These are phyloP conservation scores for Caranx ignobilis DNA, from an alignment of 2,113 vertebrate genomes.

Conservation along the genomic window DNA sequence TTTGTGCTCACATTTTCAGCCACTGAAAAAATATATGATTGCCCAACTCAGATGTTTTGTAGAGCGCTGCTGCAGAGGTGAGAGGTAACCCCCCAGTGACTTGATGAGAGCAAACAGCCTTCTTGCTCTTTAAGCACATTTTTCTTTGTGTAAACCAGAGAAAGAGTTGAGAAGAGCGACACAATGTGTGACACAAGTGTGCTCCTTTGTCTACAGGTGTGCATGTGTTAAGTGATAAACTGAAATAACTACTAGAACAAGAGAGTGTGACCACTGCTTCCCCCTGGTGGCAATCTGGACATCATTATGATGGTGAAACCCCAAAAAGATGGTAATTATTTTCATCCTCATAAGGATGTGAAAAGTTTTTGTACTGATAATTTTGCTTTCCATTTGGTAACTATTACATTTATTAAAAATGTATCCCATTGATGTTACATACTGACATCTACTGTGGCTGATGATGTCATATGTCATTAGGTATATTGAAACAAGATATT, in stretches of 20 bases:
- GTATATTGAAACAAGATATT: not conserved
- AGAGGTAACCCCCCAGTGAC: slow-evolving; percentile 33
- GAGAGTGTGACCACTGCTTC: slow-evolving; percentile 38
- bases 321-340: not conserved
- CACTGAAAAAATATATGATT: slow-evolving; percentile 9
- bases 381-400: not conserved
- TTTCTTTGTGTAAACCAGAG: slow-evolving; percentile 3
- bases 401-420: not conserved
- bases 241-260: not conserved
- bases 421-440: not conserved
- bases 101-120: slow-evolving; percentile 13
- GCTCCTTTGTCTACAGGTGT: slow-evolving; percentile 10
- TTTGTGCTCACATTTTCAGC: slow-evolving; percentile 14
- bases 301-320: not conserved
- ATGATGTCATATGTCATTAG: not conserved
- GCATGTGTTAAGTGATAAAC: slow-evolving; percentile 11
- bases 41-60: slow-evolving; percentile 11
- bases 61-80: not conserved
- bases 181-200: not conserved
- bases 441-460: not conserved
- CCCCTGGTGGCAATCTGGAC: slow-evolving; percentile 54
- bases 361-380: not conserved
- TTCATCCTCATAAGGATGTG: not conserved
- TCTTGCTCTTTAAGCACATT: not conserved
- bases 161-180: not conserved